Base-by-base conservation (phyloP, 2,888 invertebrate genomes). In the Habrosyne pyritoides region DNA sequence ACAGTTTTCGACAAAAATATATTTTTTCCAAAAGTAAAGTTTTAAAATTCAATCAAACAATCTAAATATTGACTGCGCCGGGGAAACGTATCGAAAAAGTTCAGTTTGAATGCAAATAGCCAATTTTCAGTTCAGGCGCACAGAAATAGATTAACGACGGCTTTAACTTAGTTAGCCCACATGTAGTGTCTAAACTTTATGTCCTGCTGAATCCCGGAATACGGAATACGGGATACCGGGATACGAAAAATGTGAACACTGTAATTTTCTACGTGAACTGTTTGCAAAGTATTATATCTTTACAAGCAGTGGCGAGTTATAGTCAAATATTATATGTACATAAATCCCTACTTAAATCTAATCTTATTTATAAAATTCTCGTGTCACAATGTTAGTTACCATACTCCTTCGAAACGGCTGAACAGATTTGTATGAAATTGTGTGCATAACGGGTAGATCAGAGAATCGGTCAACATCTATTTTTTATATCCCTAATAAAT, bases 41-140 rank as follows among this genome's bases (percentile, higher is more conserved):
- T 42, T 42, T 18, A 8, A 18, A 42, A 18, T 8, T 18, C 42
- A 42, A 18, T 18, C 8, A n/a, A 18, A 42, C 42, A 42, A 42
- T 42, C 42, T 42, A 42, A 42, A 42, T 18, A 42, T 42, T 18
- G 42, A 2, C 51, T 56, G 49, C 57, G 30, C 26, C 55, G 54
- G 62, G 62, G 52, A 66, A 56, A 56, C 69, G 57, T 46, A 24
- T 18, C 28, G 46, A 26, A 55, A 64, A 61, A 69, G 69, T 69
- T 62, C 61, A 36, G 62, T 71, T 69, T 61, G 66, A 64, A 62
- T 52, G 60, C 66, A 61, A 69, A 71, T 71, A 66, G 66, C 53
- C 69, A 69, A 71, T 69, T 71, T 66, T 67, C 66, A 62, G 33
- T 33, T n/a, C 30, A 30, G 30, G 33, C n/a, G 5, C 8, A 53